Percentiles rank a stretch among this genome's conserved stretches.
phyloP scores from a whole-genome alignment of 2,888 invertebrate genomes.

The Carcina quercana region DNA sequence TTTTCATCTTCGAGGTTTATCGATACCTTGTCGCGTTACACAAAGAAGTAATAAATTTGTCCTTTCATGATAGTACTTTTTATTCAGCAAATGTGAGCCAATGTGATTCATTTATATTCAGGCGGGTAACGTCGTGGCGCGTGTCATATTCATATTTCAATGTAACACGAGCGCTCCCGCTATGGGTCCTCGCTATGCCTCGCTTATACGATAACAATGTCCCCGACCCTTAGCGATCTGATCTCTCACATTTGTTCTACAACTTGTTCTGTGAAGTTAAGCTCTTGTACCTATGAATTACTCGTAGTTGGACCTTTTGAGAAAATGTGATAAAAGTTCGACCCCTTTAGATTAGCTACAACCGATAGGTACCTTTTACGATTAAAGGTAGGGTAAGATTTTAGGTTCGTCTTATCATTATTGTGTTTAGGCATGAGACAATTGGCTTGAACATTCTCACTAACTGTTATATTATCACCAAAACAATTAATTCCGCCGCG shows the following conservation, averaged over 20 bases:
- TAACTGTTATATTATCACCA: too few relatives aligned
- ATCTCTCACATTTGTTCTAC: conserved; percentile 4
- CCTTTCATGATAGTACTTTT: conserved; percentile 6
- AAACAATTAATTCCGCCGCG: too few relatives aligned
- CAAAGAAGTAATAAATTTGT: background rate
- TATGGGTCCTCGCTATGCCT: conserved; percentile 12
- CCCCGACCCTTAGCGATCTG: conserved; percentile 12
- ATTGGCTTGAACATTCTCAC: too few relatives aligned
- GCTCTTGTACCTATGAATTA: too few relatives aligned
- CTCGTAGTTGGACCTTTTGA: too few relatives aligned
- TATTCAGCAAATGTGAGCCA: conserved; percentile 12
- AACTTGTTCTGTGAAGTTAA: background rate
- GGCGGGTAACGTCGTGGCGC: conserved; percentile 19
- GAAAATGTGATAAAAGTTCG: too few relatives aligned
- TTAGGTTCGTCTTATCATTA: too few relatives aligned
- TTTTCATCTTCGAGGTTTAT: too few relatives aligned
- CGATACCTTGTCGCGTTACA: background rate
- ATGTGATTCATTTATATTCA: conserved; percentile 37
- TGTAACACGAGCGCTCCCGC: conserved; percentile 24
- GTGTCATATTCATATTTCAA: conserved; percentile 35
- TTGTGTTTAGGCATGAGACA: too few relatives aligned
- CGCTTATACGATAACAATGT: conserved; percentile 22
- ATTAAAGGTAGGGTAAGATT: too few relatives aligned
- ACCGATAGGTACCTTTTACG: too few relatives aligned
- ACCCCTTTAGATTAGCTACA: too few relatives aligned